phyloP scores from a whole-genome alignment of 2,797 vertebrate species.

The Astyanax mexicanus region DNA sequence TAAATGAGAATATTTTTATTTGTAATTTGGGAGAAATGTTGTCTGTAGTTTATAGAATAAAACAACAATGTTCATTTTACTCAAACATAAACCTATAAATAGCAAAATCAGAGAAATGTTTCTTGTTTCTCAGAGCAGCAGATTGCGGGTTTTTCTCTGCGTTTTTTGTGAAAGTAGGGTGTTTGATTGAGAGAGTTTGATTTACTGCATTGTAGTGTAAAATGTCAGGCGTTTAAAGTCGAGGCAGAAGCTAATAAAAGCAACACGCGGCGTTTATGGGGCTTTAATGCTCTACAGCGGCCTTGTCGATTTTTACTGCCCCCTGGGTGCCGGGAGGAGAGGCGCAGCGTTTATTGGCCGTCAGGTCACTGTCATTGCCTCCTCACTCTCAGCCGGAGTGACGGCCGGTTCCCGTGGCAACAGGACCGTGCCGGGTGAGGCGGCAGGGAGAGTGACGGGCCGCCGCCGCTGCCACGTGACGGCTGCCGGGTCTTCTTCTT shows the following conservation, averaged over 20 bases:
- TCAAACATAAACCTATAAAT: no score
- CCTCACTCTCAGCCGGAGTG: constrained; percentile 42
- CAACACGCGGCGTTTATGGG: constrained; percentile 53
- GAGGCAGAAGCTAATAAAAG: constrained; percentile 52
- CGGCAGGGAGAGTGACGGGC: constrained; percentile 33
- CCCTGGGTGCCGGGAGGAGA: constrained; percentile 22
- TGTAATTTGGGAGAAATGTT: no score
- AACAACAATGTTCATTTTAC: no score
- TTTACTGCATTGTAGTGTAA: constrained; percentile 33
- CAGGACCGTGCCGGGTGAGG: constrained; percentile 19
- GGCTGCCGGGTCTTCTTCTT: constrained; percentile 31
- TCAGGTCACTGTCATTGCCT: constrained; percentile 43
- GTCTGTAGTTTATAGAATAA: no score
- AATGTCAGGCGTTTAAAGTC: constrained; percentile 46
- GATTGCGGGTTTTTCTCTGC: constrained; percentile 31
- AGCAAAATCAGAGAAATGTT: no score
- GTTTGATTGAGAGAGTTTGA: constrained; percentile 53
- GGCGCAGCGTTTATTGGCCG: constrained; percentile 41
- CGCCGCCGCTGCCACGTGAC: constrained; percentile 6
- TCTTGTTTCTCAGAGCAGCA: background rate
- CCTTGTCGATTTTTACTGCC: constrained; percentile 55
- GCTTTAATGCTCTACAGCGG: constrained; percentile 51
- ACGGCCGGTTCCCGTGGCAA: constrained; percentile 35
- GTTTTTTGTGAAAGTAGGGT: constrained; percentile 6
- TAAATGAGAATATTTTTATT: no score